Evolutionary conservation across 2,113 vertebrate genomes (phyloP).

Genomic region (Phalacrocorax pelagicus): DNA sequence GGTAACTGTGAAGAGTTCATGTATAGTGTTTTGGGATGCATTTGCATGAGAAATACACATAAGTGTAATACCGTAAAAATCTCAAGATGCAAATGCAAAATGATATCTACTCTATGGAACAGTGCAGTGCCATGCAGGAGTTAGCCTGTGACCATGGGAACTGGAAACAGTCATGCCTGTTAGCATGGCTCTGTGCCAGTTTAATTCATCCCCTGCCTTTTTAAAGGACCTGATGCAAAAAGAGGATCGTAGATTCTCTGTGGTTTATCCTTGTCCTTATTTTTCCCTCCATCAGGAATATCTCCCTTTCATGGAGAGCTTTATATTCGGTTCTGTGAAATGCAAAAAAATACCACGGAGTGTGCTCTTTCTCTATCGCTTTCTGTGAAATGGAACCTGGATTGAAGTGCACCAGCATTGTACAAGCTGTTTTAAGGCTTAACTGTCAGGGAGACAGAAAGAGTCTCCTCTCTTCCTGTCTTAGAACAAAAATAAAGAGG

Average conservation of each 20-base stretch:
- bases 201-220: background rate
- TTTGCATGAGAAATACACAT: background rate
- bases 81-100: background rate
- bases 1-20: background rate
- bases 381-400: background rate
- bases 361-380: background rate
- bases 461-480: slow-evolving; percentile 12
- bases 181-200: background rate
- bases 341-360: background rate
- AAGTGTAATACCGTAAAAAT: background rate
- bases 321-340: background rate
- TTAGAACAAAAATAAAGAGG: background rate
- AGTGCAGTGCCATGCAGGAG: background rate
- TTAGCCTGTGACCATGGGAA: background rate
- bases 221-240: background rate
- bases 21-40: background rate
- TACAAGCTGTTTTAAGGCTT: background rate
- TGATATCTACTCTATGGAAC: background rate
- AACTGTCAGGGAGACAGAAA: background rate
- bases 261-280: background rate
- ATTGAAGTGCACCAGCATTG: background rate
- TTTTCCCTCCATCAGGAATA: background rate
- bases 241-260: background rate
- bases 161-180: background rate
- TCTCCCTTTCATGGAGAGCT: background rate